phyloP scores from a whole-genome alignment of 2,888 invertebrate species.

The Erynnis tages region DNA sequence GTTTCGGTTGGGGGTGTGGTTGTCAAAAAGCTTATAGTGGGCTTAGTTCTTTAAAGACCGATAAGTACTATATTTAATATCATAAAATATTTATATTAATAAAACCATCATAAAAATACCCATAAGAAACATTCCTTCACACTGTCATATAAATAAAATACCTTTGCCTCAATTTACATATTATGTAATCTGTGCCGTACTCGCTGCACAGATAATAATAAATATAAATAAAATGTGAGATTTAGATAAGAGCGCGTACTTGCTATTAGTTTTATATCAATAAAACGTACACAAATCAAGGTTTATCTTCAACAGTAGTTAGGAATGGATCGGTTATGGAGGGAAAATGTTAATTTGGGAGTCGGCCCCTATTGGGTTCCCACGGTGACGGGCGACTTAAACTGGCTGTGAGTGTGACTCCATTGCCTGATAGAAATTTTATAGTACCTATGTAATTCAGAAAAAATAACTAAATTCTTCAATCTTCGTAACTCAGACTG shows the following conservation, averaged over 20 bases:
- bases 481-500: too few species aligned
- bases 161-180: neutral
- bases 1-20: too few species aligned
- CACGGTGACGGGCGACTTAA: neutral
- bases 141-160: neutral
- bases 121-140: too few species aligned
- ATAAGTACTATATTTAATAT: too few species aligned
- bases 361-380: slow-evolving; percentile 6
- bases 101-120: neutral
- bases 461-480: too few species aligned
- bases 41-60: too few species aligned
- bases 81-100: neutral
- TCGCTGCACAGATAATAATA: slow-evolving; percentile 4
- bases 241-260: slow-evolving; percentile 3
- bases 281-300: slow-evolving; percentile 12
- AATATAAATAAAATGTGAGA: slow-evolving; percentile 4
- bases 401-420: too few species aligned
- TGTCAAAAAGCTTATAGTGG: too few species aligned
- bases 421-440: too few species aligned
- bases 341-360: slow-evolving; percentile 24
- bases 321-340: slow-evolving; percentile 9
- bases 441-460: too few species aligned
- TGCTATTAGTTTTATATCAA: slow-evolving; percentile 7
- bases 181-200: slow-evolving; percentile 2
- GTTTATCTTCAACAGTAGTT: slow-evolving; percentile 21